Conservation (phyloP, 2,113 vertebrate genomes). For the Heptranchias perlo region DNA sequence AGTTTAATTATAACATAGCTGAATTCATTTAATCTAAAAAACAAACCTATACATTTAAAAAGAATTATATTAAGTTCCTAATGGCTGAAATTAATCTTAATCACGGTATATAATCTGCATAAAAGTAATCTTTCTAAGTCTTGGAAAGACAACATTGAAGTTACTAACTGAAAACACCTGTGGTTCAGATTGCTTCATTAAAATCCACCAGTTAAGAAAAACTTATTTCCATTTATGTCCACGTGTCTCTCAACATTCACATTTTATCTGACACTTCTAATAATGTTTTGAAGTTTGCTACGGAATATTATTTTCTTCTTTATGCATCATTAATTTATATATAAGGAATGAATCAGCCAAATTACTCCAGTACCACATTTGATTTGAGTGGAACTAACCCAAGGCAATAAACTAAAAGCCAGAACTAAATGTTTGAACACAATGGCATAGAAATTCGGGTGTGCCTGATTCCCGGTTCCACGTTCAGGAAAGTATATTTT, state of each 20-base stretch:
- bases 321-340: background rate
- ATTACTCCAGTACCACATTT: too few relatives aligned
- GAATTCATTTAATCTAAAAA: background rate
- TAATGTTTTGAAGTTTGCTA: background rate
- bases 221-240: background rate
- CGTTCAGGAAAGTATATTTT: too few relatives aligned
- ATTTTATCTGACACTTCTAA: background rate
- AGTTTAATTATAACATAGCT: background rate
- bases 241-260: background rate
- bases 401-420: too few relatives aligned
- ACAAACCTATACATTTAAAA: background rate
- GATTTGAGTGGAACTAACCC: too few relatives aligned
- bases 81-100: background rate
- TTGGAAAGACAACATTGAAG: background rate
- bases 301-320: background rate
- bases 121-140: background rate
- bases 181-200: background rate
- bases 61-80: background rate
- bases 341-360: background rate
- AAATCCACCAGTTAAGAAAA: background rate
- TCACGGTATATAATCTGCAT: background rate
- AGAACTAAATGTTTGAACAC: too few relatives aligned
- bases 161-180: background rate
- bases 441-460: too few relatives aligned
- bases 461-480: too few relatives aligned